Base-by-base conservation (phyloP, 2,888 invertebrate genomes). In the Nemotelus nigrinus region DNA sequence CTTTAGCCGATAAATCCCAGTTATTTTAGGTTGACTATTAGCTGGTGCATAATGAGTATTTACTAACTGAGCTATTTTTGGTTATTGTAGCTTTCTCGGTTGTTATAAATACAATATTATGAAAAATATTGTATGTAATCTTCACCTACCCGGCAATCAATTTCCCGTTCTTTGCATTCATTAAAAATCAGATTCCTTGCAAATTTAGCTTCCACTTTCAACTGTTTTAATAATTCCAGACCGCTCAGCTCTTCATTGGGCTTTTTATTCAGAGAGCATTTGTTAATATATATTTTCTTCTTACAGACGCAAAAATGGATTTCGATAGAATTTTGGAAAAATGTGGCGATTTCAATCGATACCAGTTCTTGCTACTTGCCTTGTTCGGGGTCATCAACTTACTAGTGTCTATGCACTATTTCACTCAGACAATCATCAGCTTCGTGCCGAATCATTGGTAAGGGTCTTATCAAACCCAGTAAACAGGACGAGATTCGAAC, bases 361-460 rank as follows among this genome's bases (percentile, higher is more conserved):
- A 89, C 82, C 90, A 90, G 82, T 82, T 85, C 60, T 83, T 89
- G 3, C 83, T 90, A 80, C 85, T 90, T 83, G 80, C 87, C 10
- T 83, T 90, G 1, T 90, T 90, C 82, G 88, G 89, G 76, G 58
- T 89, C 4, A 88, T 90, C 78, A 90, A 90, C 83, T 81, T 90
- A 6, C 83, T 90, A 3, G 89, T 90, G 0, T 88, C 89, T 1
- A 88, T 89, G 83, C 90, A 90, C 81, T 90, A 90, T 83, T 90
- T 90, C 82, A 89, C 90, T 6, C 90, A 90, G 83, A 90, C 90
- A 10, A 90, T 90, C 80, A 90, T 90, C 76, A 89, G 89, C 81
- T 86, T 90, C 58, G 86, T 88, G 57, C 90, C 90, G 2, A 87
- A 86, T 48, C 86, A 88, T 82, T 88, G 87, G 87, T 88, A 83